Percentiles rank a stretch among this genome's conserved stretches.
phyloP scores from a whole-genome alignment of 2,797 vertebrate genomes.

The Hyperoplus immaculatus region DNA sequence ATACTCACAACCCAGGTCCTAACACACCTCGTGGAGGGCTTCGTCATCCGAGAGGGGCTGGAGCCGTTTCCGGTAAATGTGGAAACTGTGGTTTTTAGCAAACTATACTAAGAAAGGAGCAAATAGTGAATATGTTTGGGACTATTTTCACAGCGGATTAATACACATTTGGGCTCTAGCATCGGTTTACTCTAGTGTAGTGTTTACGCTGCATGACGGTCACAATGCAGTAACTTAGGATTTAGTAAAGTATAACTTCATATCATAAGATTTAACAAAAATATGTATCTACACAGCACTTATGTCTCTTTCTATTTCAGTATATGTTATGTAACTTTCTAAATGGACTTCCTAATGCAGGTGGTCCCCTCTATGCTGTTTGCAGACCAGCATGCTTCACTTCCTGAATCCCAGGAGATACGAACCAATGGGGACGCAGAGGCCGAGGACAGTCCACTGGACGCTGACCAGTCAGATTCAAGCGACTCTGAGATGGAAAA shows the following conservation, averaged over 20 bases:
- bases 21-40: slow-evolving; percentile 95
- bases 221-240: neutral
- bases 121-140: too few relatives aligned
- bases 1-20: slow-evolving; percentile 91
- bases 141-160: too few relatives aligned
- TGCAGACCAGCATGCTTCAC: slow-evolving; percentile 86
- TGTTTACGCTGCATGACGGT: too few relatives aligned
- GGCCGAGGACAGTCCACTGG: slow-evolving; percentile 86
- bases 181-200: too few relatives aligned
- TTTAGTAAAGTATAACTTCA: neutral
- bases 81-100: slow-evolving; percentile 20
- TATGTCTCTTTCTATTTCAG: neutral
- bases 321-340: neutral
- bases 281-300: neutral
- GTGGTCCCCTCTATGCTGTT: slow-evolving; percentile 88
- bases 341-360: slow-evolving; percentile 72
- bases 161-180: too few relatives aligned
- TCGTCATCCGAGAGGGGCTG: slow-evolving; percentile 94
- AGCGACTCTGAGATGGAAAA: slow-evolving; percentile 92
- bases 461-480: slow-evolving; percentile 89
- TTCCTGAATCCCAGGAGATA: slow-evolving; percentile 83
- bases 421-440: slow-evolving; percentile 85
- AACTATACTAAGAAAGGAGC: too few relatives aligned
- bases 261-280: neutral
- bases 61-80: slow-evolving; percentile 92